Percentiles rank a stretch among this genome's conserved stretches.
These are phyloP conservation scores for Procambarus clarkii DNA, from an alignment of 1,140 invertebrate species.

Conservation along the genomic window DNA sequence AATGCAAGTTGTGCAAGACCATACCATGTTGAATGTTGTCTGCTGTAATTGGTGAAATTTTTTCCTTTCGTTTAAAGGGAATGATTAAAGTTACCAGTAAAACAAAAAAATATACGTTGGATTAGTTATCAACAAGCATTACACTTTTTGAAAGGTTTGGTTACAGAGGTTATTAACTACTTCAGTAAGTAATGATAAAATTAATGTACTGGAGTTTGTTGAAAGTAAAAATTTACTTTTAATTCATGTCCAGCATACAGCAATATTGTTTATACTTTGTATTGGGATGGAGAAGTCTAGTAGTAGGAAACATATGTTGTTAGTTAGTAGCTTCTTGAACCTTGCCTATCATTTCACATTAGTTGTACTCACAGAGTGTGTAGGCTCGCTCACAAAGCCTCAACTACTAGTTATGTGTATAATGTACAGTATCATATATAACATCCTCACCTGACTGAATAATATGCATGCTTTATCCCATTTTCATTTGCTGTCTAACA, in stretches of 20 bases:
- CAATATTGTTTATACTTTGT: neutral
- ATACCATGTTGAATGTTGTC: neutral
- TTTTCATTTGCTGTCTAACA: conserved; percentile 52
- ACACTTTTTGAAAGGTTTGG: conserved; percentile 49
- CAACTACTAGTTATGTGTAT: conserved; percentile 60
- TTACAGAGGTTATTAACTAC: conserved; percentile 40
- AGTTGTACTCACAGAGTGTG: conserved; percentile 64
- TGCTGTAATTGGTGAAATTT: conserved; percentile 14
- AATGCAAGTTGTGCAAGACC: neutral
- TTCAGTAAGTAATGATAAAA: neutral
- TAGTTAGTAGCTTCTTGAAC: conserved; percentile 25
- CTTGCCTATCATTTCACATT: conserved; percentile 27
- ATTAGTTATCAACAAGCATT: conserved; percentile 56
- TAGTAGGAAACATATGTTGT: neutral
- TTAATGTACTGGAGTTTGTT: neutral
- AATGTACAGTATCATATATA: conserved; percentile 58
- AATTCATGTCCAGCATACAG: neutral
- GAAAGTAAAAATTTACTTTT: neutral
- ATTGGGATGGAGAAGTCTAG: neutral
- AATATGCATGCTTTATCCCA: conserved; percentile 37
- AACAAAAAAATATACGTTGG: conserved; percentile 18
- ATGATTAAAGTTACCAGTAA: conserved; percentile 22
- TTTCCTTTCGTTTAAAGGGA: conserved; percentile 9
- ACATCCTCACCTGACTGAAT: conserved; percentile 46
- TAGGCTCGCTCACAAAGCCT: conserved; percentile 62